These are phyloP conservation scores for Linnaemya tessellans DNA, from an alignment of 2,888 invertebrate genomes.

Conservation along the genomic window DNA sequence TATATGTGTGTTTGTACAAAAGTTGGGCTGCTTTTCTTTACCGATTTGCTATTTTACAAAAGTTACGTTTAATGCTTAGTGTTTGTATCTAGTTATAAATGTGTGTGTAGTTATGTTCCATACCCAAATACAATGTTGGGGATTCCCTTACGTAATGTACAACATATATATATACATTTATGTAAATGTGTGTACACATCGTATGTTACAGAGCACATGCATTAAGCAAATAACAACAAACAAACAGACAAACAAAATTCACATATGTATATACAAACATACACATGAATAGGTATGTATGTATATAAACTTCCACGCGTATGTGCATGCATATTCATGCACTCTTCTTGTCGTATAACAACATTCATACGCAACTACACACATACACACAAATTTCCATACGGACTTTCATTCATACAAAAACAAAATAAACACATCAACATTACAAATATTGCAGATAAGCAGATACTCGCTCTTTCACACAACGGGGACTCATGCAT, in stretches of 20 bases:
- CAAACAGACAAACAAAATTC: slow-evolving; percentile 33
- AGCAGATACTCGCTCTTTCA: background rate
- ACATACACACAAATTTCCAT: too few species aligned
- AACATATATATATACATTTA: slow-evolving; percentile 71
- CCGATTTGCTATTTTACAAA: slow-evolving; percentile 26
- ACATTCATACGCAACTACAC: too few species aligned
- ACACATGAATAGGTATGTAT: too few species aligned
- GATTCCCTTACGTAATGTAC: slow-evolving; percentile 82
- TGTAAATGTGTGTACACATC: background rate
- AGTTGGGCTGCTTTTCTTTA: slow-evolving; percentile 18
- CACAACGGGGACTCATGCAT: background rate
- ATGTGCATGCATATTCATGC: background rate
- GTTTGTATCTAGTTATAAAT: slow-evolving; percentile 1
- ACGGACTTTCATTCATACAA: slow-evolving; percentile 2
- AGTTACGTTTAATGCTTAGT: slow-evolving; percentile 9
- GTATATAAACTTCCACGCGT: too few species aligned
- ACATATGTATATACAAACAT: background rate
- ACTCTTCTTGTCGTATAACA: background rate
- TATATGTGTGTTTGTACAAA: background rate
- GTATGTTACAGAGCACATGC: slow-evolving; percentile 31
- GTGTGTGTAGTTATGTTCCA: slow-evolving; percentile 33
- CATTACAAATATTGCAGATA: background rate
- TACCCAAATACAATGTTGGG: slow-evolving; percentile 77
- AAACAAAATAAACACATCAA: slow-evolving; percentile 10
- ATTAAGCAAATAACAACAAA: slow-evolving; percentile 62